These are phyloP conservation scores for Trissolcus brochymenae DNA, from an alignment of 2,888 invertebrate genomes.

Conservation along the genomic window DNA sequence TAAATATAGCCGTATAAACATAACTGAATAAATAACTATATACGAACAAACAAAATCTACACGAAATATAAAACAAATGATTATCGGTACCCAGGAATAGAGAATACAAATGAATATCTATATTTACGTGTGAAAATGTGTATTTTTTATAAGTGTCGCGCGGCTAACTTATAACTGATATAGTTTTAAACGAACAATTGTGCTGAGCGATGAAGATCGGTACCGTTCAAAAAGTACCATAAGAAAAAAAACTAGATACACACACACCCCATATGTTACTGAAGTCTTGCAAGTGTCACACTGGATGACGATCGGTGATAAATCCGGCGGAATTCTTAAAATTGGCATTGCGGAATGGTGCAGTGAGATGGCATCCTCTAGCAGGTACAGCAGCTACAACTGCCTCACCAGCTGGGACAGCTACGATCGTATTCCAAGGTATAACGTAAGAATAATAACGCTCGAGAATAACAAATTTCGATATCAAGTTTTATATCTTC, in stretches of 20 bases:
- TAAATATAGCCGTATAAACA: constrained; percentile 50
- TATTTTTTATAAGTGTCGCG: constrained; percentile 53
- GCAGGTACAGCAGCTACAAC: constrained; percentile 92
- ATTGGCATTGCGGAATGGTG: constrained; percentile 55
- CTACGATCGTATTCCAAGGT: constrained; percentile 94
- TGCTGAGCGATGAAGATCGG: constrained; percentile 18
- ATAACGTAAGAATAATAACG: constrained; percentile 63
- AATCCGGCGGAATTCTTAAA: constrained; percentile 48
- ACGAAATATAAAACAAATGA: background rate
- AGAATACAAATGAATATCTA: constrained; percentile 26
- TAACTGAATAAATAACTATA: constrained; percentile 8
- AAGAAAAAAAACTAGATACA: constrained; percentile 8
- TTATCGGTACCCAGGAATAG: constrained; percentile 6
- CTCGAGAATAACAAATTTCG: constrained; percentile 19
- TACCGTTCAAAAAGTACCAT: no score
- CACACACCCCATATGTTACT: constrained; percentile 13
- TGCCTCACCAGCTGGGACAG: constrained; percentile 94
- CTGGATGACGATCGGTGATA: constrained; percentile 55
- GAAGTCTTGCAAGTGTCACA: constrained; percentile 21
- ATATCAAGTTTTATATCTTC: constrained; percentile 25
- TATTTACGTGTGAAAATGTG: constrained; percentile 52
- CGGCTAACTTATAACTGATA: constrained; percentile 14
- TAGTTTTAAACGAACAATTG: constrained; percentile 20
- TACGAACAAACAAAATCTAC: constrained; percentile 14
- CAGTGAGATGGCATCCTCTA: constrained; percentile 81